These are phyloP conservation scores for Pocillopora grandis DNA, from an alignment of 92 coral and sea anemone genomes.

Conservation along the genomic window DNA sequence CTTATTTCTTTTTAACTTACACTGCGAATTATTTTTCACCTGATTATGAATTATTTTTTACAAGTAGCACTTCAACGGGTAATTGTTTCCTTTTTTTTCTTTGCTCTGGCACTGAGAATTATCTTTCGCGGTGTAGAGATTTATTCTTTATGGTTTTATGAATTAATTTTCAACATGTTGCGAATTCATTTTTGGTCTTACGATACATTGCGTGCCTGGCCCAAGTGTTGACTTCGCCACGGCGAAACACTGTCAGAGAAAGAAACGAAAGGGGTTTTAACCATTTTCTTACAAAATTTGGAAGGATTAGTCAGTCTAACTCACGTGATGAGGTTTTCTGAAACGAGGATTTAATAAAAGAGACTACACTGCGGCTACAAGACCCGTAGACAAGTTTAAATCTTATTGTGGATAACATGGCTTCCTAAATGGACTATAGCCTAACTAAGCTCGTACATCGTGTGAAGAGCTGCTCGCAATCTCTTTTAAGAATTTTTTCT, in stretches of 20 bases:
- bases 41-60: no score
- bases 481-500: neutral
- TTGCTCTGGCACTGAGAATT: no score
- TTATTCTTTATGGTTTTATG: no score
- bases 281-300: slow-evolving; percentile 52
- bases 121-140: no score
- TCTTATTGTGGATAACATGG: neutral
- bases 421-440: slow-evolving; percentile 23
- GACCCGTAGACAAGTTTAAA: slow-evolving; percentile 57
- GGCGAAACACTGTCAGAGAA: slow-evolving; percentile 42
- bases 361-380: slow-evolving; percentile 49
- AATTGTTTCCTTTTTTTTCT: no score
- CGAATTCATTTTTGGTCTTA: no score
- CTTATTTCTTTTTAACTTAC: no score
- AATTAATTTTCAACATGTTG: no score
- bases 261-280: slow-evolving; percentile 45
- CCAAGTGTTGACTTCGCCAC: neutral
- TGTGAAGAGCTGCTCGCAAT: slow-evolving; percentile 40
- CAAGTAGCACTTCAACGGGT: no score
- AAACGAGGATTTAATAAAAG: slow-evolving; percentile 51
- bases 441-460: slow-evolving; percentile 23
- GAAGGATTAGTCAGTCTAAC: slow-evolving; percentile 33
- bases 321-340: slow-evolving; percentile 41
- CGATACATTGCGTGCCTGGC: no score
- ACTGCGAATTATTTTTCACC: no score